phyloP scores from a whole-genome alignment of 1,140 invertebrate species.

The Episyrphus balteatus region DNA sequence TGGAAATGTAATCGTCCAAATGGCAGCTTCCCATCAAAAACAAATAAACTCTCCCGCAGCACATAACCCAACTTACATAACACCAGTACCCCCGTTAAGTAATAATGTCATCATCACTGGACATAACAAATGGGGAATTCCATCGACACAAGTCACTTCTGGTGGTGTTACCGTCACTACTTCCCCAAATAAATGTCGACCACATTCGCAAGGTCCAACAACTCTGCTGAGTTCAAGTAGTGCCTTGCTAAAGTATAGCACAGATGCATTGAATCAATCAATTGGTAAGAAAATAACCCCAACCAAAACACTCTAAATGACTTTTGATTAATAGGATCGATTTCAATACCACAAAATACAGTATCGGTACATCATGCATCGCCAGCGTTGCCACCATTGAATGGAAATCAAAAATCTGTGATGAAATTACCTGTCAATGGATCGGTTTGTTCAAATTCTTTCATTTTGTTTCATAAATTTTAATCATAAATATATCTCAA shows the following conservation, averaged over 20 bases:
- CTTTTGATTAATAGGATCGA: constrained; percentile 3
- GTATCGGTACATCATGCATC: constrained; percentile 35
- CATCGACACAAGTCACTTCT: constrained; percentile 41
- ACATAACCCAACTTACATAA: constrained; percentile 24
- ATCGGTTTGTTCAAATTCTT: constrained; percentile 16
- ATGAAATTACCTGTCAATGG: constrained; percentile 34
- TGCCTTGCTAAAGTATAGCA: constrained; percentile 33
- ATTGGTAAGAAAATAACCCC: constrained; percentile 13
- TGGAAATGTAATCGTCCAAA: constrained; percentile 26
- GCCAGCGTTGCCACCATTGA: constrained; percentile 27
- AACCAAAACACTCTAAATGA: too few species aligned
- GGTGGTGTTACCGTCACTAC: constrained; percentile 54
- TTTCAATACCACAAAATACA: constrained; percentile 17
- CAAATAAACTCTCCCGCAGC: constrained; percentile 14
- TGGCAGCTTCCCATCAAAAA: constrained; percentile 23
- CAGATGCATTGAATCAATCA: constrained; percentile 33
- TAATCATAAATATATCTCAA: not conserved
- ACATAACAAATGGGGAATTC: constrained; percentile 40
- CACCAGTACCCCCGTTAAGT: constrained; percentile 31
- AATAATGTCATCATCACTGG: constrained; percentile 39
- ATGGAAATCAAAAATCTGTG: constrained; percentile 33
- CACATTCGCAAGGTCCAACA: constrained; percentile 40
- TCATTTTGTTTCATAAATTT: not conserved
- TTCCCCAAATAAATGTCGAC: constrained; percentile 41
- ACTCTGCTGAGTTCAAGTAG: constrained; percentile 34